Evolutionary conservation across 2,888 invertebrate species (phyloP).

Genomic region (Polyploca ridens): DNA sequence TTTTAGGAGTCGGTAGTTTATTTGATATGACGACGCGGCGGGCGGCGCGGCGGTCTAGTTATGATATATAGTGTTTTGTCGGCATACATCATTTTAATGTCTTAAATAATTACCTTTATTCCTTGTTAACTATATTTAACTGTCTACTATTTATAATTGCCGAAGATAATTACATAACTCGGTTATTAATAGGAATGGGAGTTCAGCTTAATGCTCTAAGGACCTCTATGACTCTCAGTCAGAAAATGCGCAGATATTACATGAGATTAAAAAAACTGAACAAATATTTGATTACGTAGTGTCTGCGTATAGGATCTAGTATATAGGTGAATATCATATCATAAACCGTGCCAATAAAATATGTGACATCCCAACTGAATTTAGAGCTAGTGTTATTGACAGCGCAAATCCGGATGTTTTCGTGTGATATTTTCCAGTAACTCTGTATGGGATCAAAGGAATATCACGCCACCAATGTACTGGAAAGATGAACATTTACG

Average conservation of each 20-base stretch:
- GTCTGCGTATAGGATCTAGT: not conserved
- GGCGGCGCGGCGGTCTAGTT: not conserved
- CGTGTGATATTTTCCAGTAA: constrained; percentile 7
- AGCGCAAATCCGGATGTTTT: constrained; percentile 12
- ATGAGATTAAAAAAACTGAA: not conserved
- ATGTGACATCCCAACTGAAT: constrained; percentile 6
- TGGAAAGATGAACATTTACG: constrained; percentile 11
- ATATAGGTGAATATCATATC: not conserved
- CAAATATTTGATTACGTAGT: not conserved
- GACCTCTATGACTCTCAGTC: not conserved
- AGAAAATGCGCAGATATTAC: not conserved
- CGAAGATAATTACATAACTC: not conserved
- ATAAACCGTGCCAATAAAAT: constrained; percentile 7
- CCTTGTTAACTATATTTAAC: not conserved
- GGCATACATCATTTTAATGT: not conserved
- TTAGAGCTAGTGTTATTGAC: constrained; percentile 6
- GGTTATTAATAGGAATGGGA: not conserved
- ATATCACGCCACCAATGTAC: constrained; percentile 8
- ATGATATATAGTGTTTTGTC: not conserved
- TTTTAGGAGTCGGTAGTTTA: constrained; percentile 7
- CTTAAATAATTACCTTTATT: not conserved
- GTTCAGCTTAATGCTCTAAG: not conserved
- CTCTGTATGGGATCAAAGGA: constrained; percentile 11
- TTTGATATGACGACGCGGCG: not conserved
- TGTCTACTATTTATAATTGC: not conserved